Conservation (phyloP, 2,797 vertebrate species). For the Scolopax bukidnonensis region DNA sequence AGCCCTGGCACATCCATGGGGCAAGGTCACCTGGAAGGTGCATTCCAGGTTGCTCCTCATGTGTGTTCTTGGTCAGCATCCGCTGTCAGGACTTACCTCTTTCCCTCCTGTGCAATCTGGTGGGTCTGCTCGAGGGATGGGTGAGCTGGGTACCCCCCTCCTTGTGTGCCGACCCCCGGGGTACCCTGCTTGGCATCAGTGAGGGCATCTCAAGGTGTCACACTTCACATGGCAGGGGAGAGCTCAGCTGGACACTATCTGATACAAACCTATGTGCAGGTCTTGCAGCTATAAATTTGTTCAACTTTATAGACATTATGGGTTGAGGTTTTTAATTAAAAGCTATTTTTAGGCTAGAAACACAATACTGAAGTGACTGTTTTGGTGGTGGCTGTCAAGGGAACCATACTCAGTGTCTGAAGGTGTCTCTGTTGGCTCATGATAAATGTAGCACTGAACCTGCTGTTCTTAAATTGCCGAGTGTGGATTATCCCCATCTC, state of each 20-base stretch:
- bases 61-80: background rate
- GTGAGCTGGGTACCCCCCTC: background rate
- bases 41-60: background rate
- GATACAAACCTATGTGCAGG: background rate
- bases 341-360: background rate
- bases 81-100: fast-evolving
- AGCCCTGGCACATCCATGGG: background rate
- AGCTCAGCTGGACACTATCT: background rate
- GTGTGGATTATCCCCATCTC: background rate
- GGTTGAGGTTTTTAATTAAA: background rate
- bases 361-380: background rate
- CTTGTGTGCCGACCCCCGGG: fast-evolving
- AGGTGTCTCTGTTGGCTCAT: background rate
- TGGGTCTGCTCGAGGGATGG: background rate
- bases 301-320: background rate
- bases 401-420: background rate
- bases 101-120: fast-evolving
- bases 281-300: background rate
- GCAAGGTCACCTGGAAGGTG: background rate
- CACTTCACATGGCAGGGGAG: fast-evolving
- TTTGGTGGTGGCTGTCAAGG: background rate
- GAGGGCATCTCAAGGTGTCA: fast-evolving
- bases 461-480: background rate
- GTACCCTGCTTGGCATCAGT: fast-evolving
- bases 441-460: background rate